Conservation (phyloP, 1,140 invertebrate species). For the Heliothis virescens region DNA sequence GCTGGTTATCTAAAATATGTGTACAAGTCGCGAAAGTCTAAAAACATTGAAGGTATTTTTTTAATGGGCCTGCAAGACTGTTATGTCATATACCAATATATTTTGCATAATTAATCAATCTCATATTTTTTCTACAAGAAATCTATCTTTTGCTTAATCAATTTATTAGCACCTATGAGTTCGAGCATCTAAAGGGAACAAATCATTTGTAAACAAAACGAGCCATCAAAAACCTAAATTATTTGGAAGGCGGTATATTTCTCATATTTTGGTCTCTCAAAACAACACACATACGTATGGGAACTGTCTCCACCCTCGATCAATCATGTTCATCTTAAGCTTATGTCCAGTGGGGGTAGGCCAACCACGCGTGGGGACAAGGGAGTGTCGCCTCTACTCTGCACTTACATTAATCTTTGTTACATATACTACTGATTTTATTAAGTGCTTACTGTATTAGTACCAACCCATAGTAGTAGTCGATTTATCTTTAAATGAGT, state of each 20-base stretch:
- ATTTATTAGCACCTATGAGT: too few relatives aligned
- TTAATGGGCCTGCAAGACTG: too few relatives aligned
- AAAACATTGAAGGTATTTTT: too few relatives aligned
- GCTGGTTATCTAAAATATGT: too few relatives aligned
- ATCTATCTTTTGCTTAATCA: too few relatives aligned
- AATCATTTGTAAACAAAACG: too few relatives aligned
- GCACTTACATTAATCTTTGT: constrained; percentile 17
- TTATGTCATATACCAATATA: too few relatives aligned
- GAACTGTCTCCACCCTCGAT: constrained; percentile 18
- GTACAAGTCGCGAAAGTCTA: too few relatives aligned
- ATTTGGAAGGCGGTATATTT: not conserved
- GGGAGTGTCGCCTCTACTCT: constrained; percentile 3
- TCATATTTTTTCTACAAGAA: too few relatives aligned
- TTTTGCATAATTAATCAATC: too few relatives aligned
- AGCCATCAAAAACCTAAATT: not conserved
- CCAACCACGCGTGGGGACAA: not conserved
- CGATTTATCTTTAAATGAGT: not conserved
- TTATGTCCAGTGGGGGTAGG: not conserved
- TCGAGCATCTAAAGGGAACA: too few relatives aligned
- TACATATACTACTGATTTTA: not conserved
- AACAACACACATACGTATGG: not conserved
- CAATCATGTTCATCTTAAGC: constrained; percentile 42
- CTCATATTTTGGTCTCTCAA: not conserved
- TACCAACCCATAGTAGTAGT: not conserved
- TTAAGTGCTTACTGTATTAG: not conserved